These are phyloP conservation scores for Drosophila paranaensis DNA, from an alignment of 2,888 invertebrate species.

Conservation along the genomic window DNA sequence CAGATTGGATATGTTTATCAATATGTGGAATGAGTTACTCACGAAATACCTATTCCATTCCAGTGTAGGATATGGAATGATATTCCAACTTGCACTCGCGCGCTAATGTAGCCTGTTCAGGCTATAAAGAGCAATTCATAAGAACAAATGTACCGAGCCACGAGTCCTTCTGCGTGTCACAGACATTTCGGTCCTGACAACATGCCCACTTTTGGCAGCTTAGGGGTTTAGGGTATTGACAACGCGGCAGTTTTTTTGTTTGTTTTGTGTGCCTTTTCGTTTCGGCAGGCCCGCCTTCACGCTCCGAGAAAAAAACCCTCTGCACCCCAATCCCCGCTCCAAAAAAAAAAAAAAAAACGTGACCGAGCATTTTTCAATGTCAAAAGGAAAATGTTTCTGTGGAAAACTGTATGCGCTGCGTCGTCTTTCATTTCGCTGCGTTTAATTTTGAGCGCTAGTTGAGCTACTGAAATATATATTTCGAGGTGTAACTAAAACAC, in stretches of 20 bases:
- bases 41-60: too few relatives aligned
- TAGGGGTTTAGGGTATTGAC: not conserved
- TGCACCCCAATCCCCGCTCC: constrained; percentile 47
- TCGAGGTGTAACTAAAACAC: constrained; percentile 27
- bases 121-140: too few relatives aligned
- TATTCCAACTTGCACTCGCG: too few relatives aligned
- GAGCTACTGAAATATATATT: constrained; percentile 46
- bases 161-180: too few relatives aligned
- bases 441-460: constrained; percentile 44
- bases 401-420: constrained; percentile 52
- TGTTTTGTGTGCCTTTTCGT: constrained; percentile 6
- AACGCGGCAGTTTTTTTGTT: constrained; percentile 14
- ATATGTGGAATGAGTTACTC: too few relatives aligned
- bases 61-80: too few relatives aligned
- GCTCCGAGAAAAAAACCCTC: constrained; percentile 5
- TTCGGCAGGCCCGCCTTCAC: not conserved
- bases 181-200: too few relatives aligned
- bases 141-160: not conserved
- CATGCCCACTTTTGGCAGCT: not conserved
- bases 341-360: constrained; percentile 78
- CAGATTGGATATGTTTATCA: too few relatives aligned
- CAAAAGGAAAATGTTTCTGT: constrained; percentile 81
- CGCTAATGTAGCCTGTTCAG: too few relatives aligned
- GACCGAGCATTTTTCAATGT: constrained; percentile 85
- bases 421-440: constrained; percentile 26